Evolutionary conservation across 1,140 invertebrate species (phyloP).

Genomic region (Ips typographus): DNA sequence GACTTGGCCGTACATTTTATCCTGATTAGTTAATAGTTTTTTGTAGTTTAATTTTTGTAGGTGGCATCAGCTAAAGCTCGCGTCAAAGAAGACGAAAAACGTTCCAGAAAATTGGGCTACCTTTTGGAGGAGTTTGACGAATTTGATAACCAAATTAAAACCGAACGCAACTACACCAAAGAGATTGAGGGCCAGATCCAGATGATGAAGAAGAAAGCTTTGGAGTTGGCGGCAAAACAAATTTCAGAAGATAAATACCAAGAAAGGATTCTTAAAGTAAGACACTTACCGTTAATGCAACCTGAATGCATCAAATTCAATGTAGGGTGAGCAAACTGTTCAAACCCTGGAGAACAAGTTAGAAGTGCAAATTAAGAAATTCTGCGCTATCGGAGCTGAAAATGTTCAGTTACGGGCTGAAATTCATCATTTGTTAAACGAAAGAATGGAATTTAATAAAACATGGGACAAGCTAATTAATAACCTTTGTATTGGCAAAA

Average conservation of each 20-base stretch:
- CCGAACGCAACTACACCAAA: conserved; percentile 50
- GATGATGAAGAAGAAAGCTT: conserved; percentile 38
- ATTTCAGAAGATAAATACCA: conserved; percentile 57
- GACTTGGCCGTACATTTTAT: conserved; percentile 53
- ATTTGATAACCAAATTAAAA: conserved; percentile 46
- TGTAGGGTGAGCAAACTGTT: conserved; percentile 57
- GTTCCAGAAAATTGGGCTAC: conserved; percentile 38
- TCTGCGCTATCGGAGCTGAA: conserved; percentile 70
- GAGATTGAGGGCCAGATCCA: conserved; percentile 53
- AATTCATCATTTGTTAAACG: conserved; percentile 76
- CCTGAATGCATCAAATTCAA: neutral
- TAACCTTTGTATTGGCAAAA: conserved; percentile 72
- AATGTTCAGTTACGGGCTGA: conserved; percentile 72
- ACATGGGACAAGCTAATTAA: conserved; percentile 68
- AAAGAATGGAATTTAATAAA: conserved; percentile 56
- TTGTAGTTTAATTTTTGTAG: conserved; percentile 10
- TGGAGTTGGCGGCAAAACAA: conserved; percentile 49
- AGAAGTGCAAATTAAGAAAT: conserved; percentile 71
- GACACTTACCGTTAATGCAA: neutral
- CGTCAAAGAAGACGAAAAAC: conserved; percentile 50
- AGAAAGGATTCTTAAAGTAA: conserved; percentile 54
- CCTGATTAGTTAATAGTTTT: conserved; percentile 3
- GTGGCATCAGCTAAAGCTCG: conserved; percentile 35
- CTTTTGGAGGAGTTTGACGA: conserved; percentile 45
- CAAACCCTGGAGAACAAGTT: conserved; percentile 68